These are phyloP conservation scores for Automeris io DNA, from an alignment of 2,888 invertebrate genomes.

Conservation along the genomic window DNA sequence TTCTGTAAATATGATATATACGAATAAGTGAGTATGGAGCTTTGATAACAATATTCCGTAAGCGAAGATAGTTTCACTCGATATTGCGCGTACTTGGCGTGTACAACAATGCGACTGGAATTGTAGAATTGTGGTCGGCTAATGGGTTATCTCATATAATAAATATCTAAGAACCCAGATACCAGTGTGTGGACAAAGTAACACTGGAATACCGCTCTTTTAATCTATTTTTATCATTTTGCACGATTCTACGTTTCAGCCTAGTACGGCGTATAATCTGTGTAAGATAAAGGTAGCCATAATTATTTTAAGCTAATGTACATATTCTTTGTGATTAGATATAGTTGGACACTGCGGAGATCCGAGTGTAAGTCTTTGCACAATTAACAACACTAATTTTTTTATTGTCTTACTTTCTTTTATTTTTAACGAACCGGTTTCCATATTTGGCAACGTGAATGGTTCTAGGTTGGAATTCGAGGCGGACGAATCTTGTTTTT, in stretches of 20 bases:
- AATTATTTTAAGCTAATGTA: not conserved
- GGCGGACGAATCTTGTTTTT: too few relatives aligned
- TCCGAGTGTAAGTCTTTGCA: too few relatives aligned
- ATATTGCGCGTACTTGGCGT: conserved; percentile 16
- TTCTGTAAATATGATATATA: conserved; percentile 18
- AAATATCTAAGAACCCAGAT: not conserved
- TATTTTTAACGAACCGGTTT: too few relatives aligned
- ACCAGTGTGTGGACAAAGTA: not conserved
- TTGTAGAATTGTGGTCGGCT: conserved; percentile 2
- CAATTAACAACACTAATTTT: too few relatives aligned
- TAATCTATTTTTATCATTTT: not conserved
- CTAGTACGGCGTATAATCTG: not conserved
- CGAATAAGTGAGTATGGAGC: conserved; percentile 12
- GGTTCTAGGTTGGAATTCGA: too few relatives aligned
- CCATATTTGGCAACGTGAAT: too few relatives aligned
- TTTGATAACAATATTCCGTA: conserved; percentile 23
- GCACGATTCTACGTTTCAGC: not conserved
- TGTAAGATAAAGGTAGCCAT: not conserved
- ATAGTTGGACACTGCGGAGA: too few relatives aligned
- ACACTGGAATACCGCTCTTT: not conserved
- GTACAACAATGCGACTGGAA: conserved; percentile 1
- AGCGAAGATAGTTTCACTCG: conserved; percentile 16
- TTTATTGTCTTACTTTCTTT: too few relatives aligned
- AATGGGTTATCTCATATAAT: conserved; percentile 2
- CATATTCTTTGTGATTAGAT: too few relatives aligned